phyloP scores from a whole-genome alignment of 2,113 vertebrate genomes.

The Seriola dumerili region DNA sequence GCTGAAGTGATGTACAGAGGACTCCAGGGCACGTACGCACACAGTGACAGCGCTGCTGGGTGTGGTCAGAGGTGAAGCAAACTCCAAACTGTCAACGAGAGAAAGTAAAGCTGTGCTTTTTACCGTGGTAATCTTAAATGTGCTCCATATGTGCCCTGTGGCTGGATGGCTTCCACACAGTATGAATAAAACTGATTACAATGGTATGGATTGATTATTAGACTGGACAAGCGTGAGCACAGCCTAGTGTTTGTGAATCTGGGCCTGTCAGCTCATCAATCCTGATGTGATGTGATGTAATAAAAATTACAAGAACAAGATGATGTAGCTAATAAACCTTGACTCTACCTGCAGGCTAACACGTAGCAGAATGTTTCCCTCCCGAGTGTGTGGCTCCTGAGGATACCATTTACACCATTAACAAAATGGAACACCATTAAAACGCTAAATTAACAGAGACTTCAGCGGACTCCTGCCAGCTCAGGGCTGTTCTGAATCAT shows the following conservation, averaged over 20 bases:
- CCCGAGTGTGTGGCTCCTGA: background rate
- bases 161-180: background rate
- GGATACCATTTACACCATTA: background rate
- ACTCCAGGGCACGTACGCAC: background rate
- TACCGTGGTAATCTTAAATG: background rate
- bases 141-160: background rate
- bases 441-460: background rate
- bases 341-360: background rate
- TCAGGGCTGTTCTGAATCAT: background rate
- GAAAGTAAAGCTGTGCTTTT: background rate
- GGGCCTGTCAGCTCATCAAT: background rate
- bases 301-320: background rate
- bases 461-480: background rate
- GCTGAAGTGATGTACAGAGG: background rate
- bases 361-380: background rate
- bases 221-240: background rate
- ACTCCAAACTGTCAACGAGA: background rate
- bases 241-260: background rate
- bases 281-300: background rate
- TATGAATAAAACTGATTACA: background rate
- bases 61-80: background rate
- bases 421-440: background rate
- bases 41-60: background rate
- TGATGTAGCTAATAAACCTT: background rate
- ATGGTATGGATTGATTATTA: background rate